These are phyloP conservation scores for Rhodeus uyekii DNA, from an alignment of 2,797 vertebrate genomes.

Conservation along the genomic window DNA sequence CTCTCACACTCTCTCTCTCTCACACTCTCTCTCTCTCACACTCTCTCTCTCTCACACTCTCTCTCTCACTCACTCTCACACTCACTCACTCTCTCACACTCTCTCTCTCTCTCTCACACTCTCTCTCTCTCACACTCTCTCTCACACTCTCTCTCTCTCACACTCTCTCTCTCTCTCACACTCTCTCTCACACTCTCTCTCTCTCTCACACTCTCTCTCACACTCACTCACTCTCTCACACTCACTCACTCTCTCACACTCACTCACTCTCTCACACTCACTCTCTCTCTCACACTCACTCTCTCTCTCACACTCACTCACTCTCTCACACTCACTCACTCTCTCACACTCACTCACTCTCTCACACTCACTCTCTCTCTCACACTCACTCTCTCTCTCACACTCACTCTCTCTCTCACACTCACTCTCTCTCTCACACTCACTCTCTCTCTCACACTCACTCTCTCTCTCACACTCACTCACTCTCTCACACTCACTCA, in stretches of 20 bases:
- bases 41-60: slow-evolving; percentile 74
- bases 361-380: slow-evolving; percentile 94
- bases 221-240: neutral
- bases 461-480: neutral
- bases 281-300: slow-evolving; percentile 76
- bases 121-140: too few relatives aligned
- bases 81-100: too few relatives aligned
- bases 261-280: slow-evolving; percentile 79
- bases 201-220: slow-evolving; percentile 90
- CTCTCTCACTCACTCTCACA: too few relatives aligned
- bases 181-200: neutral
- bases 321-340: neutral
- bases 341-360: neutral
- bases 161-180: slow-evolving; percentile 97
- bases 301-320: neutral
- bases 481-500: too few relatives aligned
- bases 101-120: slow-evolving; percentile 74
- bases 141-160: neutral
- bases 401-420: slow-evolving; percentile 91
- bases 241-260: neutral
- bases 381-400: slow-evolving; percentile 57
- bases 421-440: slow-evolving; percentile 74
- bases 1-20: slow-evolving; percentile 66
- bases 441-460: slow-evolving; percentile 82
- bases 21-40: slow-evolving; percentile 89